Percentiles rank a stretch among this genome's conserved stretches.
These are phyloP conservation scores for Pammene fasciana DNA, from an alignment of 2,888 invertebrate species.

Conservation along the genomic window DNA sequence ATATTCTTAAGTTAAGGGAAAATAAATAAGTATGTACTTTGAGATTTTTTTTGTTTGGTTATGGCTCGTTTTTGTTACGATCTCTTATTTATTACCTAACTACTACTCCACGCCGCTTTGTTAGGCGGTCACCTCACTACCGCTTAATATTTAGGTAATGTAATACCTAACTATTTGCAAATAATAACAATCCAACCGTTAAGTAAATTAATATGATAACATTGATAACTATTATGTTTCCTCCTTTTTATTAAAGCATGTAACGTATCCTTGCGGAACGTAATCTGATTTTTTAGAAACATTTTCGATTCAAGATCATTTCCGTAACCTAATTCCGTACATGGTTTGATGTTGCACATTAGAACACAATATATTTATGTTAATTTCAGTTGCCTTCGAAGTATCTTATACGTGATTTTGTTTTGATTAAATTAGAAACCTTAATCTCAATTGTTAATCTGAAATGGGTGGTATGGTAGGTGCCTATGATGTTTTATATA, in stretches of 20 bases:
- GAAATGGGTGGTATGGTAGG: too few relatives aligned
- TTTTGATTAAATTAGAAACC: too few relatives aligned
- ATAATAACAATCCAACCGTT: slow-evolving; percentile 9
- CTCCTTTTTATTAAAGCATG: neutral
- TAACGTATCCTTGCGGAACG: slow-evolving; percentile 11
- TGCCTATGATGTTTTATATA: too few relatives aligned
- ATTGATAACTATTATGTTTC: neutral
- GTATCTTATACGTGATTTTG: neutral
- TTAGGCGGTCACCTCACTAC: neutral
- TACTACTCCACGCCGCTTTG: too few relatives aligned
- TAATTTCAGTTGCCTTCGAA: neutral
- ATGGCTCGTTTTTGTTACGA: too few relatives aligned
- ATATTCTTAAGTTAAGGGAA: too few relatives aligned
- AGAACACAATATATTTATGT: neutral
- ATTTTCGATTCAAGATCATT: slow-evolving; percentile 29
- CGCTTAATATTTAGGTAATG: neutral
- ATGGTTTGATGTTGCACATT: slow-evolving; percentile 6
- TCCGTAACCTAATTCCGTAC: slow-evolving; percentile 42
- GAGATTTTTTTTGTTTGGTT: too few relatives aligned
- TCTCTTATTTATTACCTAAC: too few relatives aligned
- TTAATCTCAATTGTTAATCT: too few relatives aligned
- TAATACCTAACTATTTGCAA: neutral
- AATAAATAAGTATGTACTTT: too few relatives aligned
- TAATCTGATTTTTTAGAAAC: slow-evolving; percentile 26
- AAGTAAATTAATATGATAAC: slow-evolving; percentile 3